Conservation (phyloP, 2,113 vertebrate genomes). For the Phyllostomus discolor region DNA sequence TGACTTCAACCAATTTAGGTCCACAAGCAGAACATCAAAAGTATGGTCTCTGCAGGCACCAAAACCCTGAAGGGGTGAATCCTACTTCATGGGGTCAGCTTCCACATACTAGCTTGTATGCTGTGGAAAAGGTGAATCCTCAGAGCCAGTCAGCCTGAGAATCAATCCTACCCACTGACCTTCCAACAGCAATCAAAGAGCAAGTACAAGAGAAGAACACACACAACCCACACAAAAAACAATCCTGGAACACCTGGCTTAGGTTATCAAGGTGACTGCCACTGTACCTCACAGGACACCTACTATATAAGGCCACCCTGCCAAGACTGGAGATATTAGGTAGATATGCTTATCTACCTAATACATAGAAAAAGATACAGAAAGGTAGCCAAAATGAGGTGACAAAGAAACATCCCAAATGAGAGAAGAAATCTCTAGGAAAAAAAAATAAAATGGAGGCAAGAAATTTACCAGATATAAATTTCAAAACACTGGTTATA, state of each 20-base stretch:
- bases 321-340: not conserved
- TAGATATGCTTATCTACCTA: not conserved
- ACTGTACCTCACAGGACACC: not conserved
- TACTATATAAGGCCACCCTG: not conserved
- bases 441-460: not conserved
- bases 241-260: not conserved
- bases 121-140: not conserved
- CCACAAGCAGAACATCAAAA: not conserved
- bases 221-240: not conserved
- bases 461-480: not conserved
- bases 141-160: not conserved
- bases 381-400: not conserved
- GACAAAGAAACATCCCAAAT: not conserved
- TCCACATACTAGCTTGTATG: not conserved
- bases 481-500: not conserved
- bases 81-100: not conserved
- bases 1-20: not conserved
- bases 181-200: not conserved
- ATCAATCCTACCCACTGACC: not conserved
- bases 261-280: not conserved
- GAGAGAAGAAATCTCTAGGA: not conserved
- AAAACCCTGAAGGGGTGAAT: not conserved
- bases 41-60: not conserved
- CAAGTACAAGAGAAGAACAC: not conserved
- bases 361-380: not conserved